Percentiles rank a stretch among this genome's conserved stretches.
Evolutionary conservation across 2,797 vertebrate species (phyloP).

Genomic region (Chelonia mydas): DNA sequence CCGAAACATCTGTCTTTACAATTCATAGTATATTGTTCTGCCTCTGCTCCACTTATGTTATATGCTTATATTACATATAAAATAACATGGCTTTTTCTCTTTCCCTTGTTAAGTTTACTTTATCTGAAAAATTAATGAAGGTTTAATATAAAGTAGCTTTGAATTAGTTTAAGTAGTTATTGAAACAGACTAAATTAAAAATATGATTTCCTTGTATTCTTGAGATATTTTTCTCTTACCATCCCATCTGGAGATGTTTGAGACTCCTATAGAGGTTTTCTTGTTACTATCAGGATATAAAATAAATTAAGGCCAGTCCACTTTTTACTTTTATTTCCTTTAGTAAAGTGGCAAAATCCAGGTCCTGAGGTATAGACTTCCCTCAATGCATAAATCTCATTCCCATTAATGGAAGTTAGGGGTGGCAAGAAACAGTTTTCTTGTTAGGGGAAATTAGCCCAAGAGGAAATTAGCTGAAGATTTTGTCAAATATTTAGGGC

Average conservation of each 20-base stretch:
- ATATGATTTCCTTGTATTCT: constrained; percentile 35
- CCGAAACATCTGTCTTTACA: background rate
- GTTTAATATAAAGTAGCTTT: constrained; percentile 41
- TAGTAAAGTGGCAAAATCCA: background rate
- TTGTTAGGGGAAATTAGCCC: background rate
- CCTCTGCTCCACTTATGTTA: background rate
- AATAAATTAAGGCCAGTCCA: constrained; percentile 33
- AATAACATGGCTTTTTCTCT: background rate
- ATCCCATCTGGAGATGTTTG: constrained; percentile 17
- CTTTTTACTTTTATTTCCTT: constrained; percentile 28
- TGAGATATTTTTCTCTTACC: constrained; percentile 52
- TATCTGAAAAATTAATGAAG: constrained; percentile 24
- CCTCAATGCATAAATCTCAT: background rate
- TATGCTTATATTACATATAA: constrained; percentile 1
- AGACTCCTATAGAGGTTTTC: constrained; percentile 21
- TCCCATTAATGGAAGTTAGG: background rate
- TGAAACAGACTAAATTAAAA: constrained; percentile 51
- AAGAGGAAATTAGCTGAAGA: background rate
- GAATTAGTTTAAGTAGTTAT: constrained; percentile 30
- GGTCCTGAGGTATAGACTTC: background rate
- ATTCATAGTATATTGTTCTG: background rate
- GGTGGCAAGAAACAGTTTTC: background rate
- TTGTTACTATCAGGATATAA: constrained; percentile 12
- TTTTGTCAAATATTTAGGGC: background rate
- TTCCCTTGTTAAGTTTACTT: constrained; percentile 22